These are phyloP conservation scores for Contarinia nasturtii DNA, from an alignment of 1,140 invertebrate genomes.

Conservation along the genomic window DNA sequence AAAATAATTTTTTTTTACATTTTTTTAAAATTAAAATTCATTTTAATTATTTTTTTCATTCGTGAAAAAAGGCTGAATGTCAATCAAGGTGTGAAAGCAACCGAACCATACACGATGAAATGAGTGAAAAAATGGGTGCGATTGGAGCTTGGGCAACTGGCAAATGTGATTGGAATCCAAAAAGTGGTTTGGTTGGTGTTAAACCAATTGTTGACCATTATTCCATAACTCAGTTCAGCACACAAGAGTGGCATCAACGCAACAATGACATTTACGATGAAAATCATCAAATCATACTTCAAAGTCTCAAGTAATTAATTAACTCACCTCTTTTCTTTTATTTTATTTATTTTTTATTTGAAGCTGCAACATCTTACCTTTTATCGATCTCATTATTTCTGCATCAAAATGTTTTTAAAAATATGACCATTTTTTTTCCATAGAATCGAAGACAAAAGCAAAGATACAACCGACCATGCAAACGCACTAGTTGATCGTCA, in stretches of 20 bases:
- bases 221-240: conserved; percentile 44
- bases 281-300: conserved; percentile 23
- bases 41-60: too few species aligned
- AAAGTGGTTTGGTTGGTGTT: conserved; percentile 42
- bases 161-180: conserved; percentile 44
- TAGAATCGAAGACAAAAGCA: conserved; percentile 31
- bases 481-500: conserved; percentile 40
- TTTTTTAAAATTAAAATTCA: too few species aligned
- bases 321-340: not conserved
- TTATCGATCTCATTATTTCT: too few species aligned
- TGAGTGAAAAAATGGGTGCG: too few species aligned
- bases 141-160: conserved; percentile 48
- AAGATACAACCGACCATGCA: conserved; percentile 32
- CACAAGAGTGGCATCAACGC: conserved; percentile 43
- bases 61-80: too few species aligned
- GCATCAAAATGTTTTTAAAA: not conserved
- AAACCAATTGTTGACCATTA: conserved; percentile 52
- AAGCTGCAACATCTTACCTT: too few species aligned
- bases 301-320: conserved; percentile 11
- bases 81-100: too few species aligned
- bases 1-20: too few species aligned
- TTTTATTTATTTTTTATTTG: too few species aligned
- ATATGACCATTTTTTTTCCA: conserved; percentile 10
- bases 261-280: conserved; percentile 36
- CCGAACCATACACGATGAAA: too few species aligned